Evolutionary conservation across 2,113 vertebrate genomes (phyloP).

Genomic region (Ardeotis arabs): DNA sequence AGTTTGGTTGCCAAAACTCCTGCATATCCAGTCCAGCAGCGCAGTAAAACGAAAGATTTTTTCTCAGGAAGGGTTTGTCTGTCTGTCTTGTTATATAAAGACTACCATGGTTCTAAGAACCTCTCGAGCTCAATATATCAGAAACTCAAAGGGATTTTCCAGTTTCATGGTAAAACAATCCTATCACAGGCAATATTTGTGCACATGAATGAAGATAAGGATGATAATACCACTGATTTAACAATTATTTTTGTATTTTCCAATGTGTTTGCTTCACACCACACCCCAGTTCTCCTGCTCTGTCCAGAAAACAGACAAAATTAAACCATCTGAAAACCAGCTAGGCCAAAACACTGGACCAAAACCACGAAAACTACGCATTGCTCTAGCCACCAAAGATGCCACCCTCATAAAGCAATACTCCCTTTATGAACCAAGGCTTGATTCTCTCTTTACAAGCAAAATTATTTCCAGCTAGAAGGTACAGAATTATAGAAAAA

Average conservation of each 20-base stretch:
- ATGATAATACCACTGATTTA: neutral
- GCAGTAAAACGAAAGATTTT: neutral
- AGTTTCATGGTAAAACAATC: neutral
- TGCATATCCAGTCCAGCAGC: neutral
- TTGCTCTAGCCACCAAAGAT: neutral
- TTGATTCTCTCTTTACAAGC: neutral
- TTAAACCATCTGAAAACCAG: neutral
- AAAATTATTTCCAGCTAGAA: neutral
- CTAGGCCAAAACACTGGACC: neutral
- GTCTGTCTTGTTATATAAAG: neutral
- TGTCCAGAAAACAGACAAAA: neutral
- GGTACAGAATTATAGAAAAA: neutral
- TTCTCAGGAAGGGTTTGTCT: neutral
- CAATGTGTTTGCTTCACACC: neutral
- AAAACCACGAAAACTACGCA: neutral
- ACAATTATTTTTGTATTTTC: neutral
- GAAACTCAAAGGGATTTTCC: neutral
- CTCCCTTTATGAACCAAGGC: neutral
- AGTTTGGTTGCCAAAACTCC: neutral
- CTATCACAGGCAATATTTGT: neutral
- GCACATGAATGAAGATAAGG: neutral
- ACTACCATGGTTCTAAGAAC: neutral
- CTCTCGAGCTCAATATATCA: neutral
- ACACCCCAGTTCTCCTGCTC: neutral
- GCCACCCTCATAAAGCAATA: neutral